These are phyloP conservation scores for Ibycter americanus DNA, from an alignment of 2,797 vertebrate species.

Conservation along the genomic window DNA sequence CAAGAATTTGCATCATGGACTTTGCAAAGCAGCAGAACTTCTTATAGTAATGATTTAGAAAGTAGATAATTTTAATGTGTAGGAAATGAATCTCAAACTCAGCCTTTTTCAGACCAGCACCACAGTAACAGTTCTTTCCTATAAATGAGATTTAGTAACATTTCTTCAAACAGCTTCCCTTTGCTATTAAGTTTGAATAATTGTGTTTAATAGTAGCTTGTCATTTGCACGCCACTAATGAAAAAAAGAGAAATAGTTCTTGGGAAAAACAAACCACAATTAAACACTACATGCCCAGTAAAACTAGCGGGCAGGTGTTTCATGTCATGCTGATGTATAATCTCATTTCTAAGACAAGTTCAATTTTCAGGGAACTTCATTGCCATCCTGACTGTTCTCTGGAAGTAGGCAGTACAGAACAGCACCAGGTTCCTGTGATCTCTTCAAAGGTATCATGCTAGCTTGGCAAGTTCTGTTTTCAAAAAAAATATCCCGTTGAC, in stretches of 20 bases:
- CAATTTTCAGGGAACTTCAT: neutral
- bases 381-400: neutral
- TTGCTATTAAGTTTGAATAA: conserved; percentile 4
- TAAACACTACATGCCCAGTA: conserved; percentile 30
- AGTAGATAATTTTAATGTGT: neutral
- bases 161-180: neutral
- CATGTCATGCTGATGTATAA: neutral
- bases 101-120: conserved; percentile 4
- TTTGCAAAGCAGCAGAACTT: conserved; percentile 45
- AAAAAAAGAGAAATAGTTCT: neutral
- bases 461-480: neutral
- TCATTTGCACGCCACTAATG: neutral
- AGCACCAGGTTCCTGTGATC: neutral
- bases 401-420: neutral
- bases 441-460: neutral
- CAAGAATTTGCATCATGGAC: conserved; percentile 15
- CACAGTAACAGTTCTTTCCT: neutral
- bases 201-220: conserved; percentile 52
- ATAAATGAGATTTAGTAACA: neutral
- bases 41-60: conserved; percentile 7
- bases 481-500: neutral
- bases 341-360: neutral
- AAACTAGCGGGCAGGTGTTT: conserved; percentile 21
- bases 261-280: conserved; percentile 39
- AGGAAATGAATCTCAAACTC: conserved; percentile 20